phyloP scores from a whole-genome alignment of 1,140 invertebrate species.

The Aphelinus certus region DNA sequence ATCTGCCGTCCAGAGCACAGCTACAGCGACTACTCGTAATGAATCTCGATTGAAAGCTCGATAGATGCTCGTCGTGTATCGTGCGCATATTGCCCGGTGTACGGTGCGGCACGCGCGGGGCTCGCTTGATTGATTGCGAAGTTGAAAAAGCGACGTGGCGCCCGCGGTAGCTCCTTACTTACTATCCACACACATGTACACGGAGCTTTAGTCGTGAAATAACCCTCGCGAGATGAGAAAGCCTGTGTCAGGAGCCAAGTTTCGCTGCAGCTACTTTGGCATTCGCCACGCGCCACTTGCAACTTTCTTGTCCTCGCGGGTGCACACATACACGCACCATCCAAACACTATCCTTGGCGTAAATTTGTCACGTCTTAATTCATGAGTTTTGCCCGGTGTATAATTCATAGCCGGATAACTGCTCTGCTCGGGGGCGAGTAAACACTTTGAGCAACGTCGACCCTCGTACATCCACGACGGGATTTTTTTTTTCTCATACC shows the following conservation, averaged over 20 bases:
- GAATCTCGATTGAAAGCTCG: slow-evolving; percentile 7
- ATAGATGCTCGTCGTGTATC: background rate
- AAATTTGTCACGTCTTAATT: slow-evolving; percentile 18
- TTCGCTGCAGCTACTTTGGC: slow-evolving; percentile 1
- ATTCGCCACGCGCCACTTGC: background rate
- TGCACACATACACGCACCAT: no score
- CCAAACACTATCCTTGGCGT: no score
- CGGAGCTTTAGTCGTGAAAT: background rate
- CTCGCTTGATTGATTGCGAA: slow-evolving; percentile 14
- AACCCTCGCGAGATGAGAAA: no score
- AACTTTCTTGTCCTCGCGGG: background rate
- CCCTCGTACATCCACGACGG: no score
- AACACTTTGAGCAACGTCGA: no score
- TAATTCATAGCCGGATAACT: slow-evolving; percentile 3
- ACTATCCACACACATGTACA: background rate
- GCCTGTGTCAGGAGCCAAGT: slow-evolving; percentile 13
- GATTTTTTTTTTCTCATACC: no score
- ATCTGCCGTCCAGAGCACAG: no score
- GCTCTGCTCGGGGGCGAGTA: background rate
- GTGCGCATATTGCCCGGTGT: background rate
- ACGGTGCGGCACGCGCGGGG: background rate
- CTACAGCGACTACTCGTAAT: no score
- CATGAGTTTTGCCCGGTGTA: background rate
- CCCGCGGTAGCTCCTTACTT: background rate
- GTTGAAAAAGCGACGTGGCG: slow-evolving; percentile 3